Percentiles rank a stretch among this genome's conserved stretches.
Conservation (phyloP, 2,113 vertebrate genomes). For the Silurus meridionalis region DNA sequence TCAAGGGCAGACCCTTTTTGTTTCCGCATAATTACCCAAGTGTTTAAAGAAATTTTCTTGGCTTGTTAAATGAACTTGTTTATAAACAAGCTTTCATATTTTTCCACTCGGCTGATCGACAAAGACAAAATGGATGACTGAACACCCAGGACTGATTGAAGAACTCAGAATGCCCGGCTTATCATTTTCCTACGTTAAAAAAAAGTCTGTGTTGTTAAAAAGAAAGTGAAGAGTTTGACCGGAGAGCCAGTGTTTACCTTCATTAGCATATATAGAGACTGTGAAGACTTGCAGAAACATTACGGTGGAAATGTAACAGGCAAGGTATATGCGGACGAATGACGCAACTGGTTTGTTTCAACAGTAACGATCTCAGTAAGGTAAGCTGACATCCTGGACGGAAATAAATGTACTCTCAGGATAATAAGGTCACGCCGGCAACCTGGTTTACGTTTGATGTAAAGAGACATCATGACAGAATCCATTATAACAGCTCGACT, state of each 20-base stretch:
- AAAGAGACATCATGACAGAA: not conserved
- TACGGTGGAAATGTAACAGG: not conserved
- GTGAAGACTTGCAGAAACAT: not conserved
- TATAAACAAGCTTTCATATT: conserved; percentile 8
- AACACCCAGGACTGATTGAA: conserved; percentile 7
- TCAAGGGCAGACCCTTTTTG: conserved; percentile 28
- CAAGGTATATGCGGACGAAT: not conserved
- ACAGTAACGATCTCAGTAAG: not conserved
- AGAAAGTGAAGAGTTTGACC: not conserved
- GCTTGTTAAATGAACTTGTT: conserved; percentile 15
- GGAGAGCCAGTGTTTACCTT: not conserved
- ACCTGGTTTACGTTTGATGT: not conserved
- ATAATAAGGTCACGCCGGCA: not conserved
- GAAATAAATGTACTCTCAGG: not conserved
- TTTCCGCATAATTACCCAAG: conserved; percentile 15
- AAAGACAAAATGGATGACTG: conserved; percentile 28
- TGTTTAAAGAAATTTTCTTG: not conserved
- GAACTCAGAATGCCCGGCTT: conserved; percentile 8
- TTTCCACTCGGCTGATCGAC: conserved; percentile 16
- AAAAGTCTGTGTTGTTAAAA: not conserved
- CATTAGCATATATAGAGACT: not conserved
- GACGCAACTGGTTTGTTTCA: not conserved
- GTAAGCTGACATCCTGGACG: not conserved
- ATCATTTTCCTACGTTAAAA: not conserved
- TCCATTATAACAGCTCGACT: not conserved